Conservation (phyloP, 2,888 invertebrate species). For the Eretmocerus hayati region DNA sequence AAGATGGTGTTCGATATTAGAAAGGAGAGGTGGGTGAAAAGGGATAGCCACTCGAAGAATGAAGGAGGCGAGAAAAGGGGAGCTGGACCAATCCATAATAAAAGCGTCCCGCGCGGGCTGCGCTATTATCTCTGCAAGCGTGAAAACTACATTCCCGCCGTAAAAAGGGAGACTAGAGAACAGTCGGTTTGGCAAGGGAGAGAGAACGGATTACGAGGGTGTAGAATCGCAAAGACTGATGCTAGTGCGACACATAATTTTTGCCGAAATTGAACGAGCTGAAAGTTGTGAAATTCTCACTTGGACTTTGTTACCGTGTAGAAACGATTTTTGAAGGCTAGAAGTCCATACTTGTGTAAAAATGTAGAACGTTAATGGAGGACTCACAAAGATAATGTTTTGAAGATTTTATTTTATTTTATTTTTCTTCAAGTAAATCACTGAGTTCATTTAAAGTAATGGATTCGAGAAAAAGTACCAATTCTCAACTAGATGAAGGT, state of each 20-base stretch:
- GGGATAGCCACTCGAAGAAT: constrained; percentile 1
- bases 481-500: no score
- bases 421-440: no score
- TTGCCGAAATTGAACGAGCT: no score
- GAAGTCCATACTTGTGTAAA: no score
- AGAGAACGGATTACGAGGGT: constrained; percentile 44
- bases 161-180: constrained; percentile 39
- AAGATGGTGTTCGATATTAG: no score
- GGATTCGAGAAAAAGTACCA: no score
- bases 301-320: constrained; percentile 13
- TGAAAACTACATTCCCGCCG: constrained; percentile 24
- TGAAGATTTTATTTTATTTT: no score
- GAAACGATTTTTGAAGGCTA: neutral
- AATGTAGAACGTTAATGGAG: no score
- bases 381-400: no score
- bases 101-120: constrained; percentile 29
- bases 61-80: neutral
- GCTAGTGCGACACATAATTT: constrained; percentile 6
- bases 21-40: constrained; percentile 22
- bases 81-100: constrained; percentile 45
- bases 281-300: constrained; percentile 24
- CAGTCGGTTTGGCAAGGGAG: constrained; percentile 45
- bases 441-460: no score
- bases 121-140: constrained; percentile 39
- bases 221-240: constrained; percentile 39